A percentile compares a stretch with the other conserved stretches of the same genome.
phyloP scores from a whole-genome alignment of 2,113 vertebrate species.

The Campylomormyrus numenius region DNA sequence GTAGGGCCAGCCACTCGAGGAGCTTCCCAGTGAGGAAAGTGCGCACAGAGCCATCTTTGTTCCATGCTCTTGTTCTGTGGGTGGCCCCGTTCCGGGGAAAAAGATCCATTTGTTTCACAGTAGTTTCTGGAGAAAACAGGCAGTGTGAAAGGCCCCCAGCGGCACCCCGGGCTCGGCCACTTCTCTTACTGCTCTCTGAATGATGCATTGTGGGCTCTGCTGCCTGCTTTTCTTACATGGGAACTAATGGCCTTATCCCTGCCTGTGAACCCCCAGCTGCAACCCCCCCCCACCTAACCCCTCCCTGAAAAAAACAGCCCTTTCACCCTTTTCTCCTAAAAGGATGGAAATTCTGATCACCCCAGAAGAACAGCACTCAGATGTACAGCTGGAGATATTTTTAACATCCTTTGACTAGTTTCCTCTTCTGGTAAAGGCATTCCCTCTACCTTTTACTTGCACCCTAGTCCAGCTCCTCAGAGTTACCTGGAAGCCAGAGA shows the following conservation, averaged over 20 bases:
- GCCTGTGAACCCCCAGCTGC: slow-evolving; percentile 10
- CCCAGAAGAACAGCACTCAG: background rate
- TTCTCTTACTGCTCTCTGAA: slow-evolving; percentile 15
- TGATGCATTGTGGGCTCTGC: slow-evolving; percentile 15
- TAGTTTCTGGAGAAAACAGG: slow-evolving; percentile 69
- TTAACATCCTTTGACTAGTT: background rate
- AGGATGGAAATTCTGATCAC: background rate
- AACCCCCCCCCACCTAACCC: background rate
- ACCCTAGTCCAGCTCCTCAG: background rate
- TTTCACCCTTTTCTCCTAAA: background rate
- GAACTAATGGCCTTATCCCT: slow-evolving; percentile 12
- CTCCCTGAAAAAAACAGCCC: background rate
- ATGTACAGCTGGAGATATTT: slow-evolving; percentile 8
- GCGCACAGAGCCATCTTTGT: slow-evolving; percentile 72
- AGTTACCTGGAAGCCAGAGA: background rate
- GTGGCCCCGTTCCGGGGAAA: slow-evolving; percentile 53
- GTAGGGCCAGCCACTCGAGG: slow-evolving; percentile 71
- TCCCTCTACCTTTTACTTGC: background rate
- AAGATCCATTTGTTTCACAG: slow-evolving; percentile 69
- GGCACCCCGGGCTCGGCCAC: background rate
- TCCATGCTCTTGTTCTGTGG: slow-evolving; percentile 66
- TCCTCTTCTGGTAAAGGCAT: background rate
- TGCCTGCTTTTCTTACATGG: slow-evolving; percentile 3
- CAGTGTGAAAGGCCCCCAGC: slow-evolving; percentile 53
- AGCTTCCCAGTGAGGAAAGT: slow-evolving; percentile 53